Evolutionary conservation across 2,113 vertebrate genomes (phyloP).

Genomic region (Coryphaenoides rupestris): DNA sequence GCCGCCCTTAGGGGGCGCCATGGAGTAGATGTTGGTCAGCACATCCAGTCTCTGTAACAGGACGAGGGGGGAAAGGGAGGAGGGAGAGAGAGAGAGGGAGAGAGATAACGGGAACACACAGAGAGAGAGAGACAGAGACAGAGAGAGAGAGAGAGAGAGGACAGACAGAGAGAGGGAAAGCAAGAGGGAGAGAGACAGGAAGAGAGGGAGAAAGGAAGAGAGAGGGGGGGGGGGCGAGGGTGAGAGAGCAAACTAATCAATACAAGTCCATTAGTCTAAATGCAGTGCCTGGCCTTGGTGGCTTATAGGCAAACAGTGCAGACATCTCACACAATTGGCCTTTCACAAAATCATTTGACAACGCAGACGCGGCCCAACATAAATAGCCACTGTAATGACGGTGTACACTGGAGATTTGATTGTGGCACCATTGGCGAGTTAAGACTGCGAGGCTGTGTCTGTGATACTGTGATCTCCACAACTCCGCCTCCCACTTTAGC

Average conservation of each 20-base stretch:
- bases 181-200: background rate
- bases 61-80: background rate
- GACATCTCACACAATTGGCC: slow-evolving; percentile 58
- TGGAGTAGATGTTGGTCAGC: slow-evolving; percentile 74
- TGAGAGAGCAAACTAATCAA: slow-evolving; percentile 53
- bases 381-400: slow-evolving; percentile 52
- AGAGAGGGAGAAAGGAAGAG: slow-evolving; percentile 1
- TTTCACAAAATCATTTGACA: slow-evolving; percentile 63
- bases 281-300: slow-evolving; percentile 42
- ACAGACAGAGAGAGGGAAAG: slow-evolving; percentile 10
- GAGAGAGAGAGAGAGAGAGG: background rate
- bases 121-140: background rate
- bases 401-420: slow-evolving; percentile 45
- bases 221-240: slow-evolving; percentile 1
- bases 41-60: slow-evolving; percentile 73
- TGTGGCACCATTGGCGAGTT: slow-evolving; percentile 24
- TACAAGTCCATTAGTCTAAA: slow-evolving; percentile 64
- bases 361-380: slow-evolving; percentile 40
- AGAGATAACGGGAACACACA: background rate
- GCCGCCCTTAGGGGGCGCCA: slow-evolving; percentile 72
- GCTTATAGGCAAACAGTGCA: slow-evolving; percentile 47
- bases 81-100: background rate
- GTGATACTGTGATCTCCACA: slow-evolving; percentile 1
- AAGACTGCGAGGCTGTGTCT: slow-evolving; percentile 23
- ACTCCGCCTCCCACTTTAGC: too few species aligned